Base-by-base conservation (phyloP, 2,797 vertebrate genomes). In the Micropoecilia bifurca region DNA sequence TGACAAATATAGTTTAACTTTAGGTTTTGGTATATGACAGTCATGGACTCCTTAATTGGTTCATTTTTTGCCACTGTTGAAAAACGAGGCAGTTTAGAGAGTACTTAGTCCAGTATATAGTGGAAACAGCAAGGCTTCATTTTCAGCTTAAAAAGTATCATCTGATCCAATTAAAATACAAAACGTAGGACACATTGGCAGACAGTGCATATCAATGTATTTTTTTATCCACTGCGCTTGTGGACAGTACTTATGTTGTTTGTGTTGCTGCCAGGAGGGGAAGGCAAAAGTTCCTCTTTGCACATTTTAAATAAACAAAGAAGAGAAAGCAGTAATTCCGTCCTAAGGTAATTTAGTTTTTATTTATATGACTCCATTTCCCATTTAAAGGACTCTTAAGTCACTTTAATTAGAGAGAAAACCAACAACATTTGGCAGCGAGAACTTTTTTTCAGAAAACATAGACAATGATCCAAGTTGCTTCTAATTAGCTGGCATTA, bases 1-100 rank as follows among this genome's bases (percentile, higher is more conserved):
- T 33, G 47, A 73, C 6, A 10, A 61, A 39, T 47, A 75, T 14
- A 69, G 48, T 80, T 79, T 76, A 22, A 39, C 46, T 28, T 61
- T 59, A 73, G 0, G 63, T 20, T 43, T 33, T 6, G 3, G 14
- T 14, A 30, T 61, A 30, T 66, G 2, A 39, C 30, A 3, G 20
- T 22, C 13, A 39, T 4, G 0, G n/a, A 59, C 4, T 6, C 55
- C n/a, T 59, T 18, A 8, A 39, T 41, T 20, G 33, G 10, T 66
- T 30, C 3, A n/a, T 30, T 30, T 20, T 39, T 41, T 39, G 36
- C 33, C 33, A 22, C 36, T 41, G 25, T 39, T 41, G 25, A 4
- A 12, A 10, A 22, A 41, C 12, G 36, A 20, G 9, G 20, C 57
- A 33, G 13, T 14, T 30, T 41, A 68, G 18, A 68, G 20, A 28